These are phyloP conservation scores for Arothron firmamentum DNA, from an alignment of 2,113 vertebrate species.

Conservation along the genomic window DNA sequence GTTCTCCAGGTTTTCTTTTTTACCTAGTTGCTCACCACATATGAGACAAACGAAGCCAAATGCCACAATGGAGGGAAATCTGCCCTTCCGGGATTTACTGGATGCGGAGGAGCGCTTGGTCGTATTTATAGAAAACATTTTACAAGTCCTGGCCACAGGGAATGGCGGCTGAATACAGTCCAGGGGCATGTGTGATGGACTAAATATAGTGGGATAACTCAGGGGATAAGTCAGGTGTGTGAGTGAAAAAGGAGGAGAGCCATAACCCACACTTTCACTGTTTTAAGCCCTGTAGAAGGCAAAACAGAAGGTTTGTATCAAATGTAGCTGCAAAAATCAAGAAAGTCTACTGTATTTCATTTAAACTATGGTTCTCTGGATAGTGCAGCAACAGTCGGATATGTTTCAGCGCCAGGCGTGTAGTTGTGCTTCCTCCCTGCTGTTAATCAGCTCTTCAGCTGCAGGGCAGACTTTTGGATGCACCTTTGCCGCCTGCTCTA, in stretches of 20 bases:
- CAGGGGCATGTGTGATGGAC: slow-evolving; percentile 57
- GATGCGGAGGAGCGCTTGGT: slow-evolving; percentile 53
- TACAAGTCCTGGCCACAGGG: slow-evolving; percentile 56
- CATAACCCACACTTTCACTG: neutral
- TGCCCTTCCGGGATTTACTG: slow-evolving; percentile 66
- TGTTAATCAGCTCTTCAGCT: slow-evolving; percentile 14
- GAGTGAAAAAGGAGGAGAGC: neutral
- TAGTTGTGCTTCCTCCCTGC: neutral
- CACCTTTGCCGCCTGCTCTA: slow-evolving; percentile 37
- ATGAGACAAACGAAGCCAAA: slow-evolving; percentile 72
- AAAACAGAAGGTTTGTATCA: too few species aligned
- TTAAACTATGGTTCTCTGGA: too few species aligned
- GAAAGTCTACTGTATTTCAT: too few species aligned
- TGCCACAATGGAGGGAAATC: slow-evolving; percentile 64
- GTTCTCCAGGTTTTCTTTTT: slow-evolving; percentile 64
- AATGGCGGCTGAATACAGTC: slow-evolving; percentile 34
- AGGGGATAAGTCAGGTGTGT: slow-evolving; percentile 61
- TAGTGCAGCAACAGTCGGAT: too few species aligned
- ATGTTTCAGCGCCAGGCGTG: too few species aligned
- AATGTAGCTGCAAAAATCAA: too few species aligned
- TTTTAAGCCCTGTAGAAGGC: neutral
- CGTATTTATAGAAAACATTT: slow-evolving; percentile 68
- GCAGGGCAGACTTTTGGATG: slow-evolving; percentile 37
- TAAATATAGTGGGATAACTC: slow-evolving; percentile 35
- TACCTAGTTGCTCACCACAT: slow-evolving; percentile 69